Base-by-base conservation (phyloP, 2,797 vertebrate species). In the Telmatherina bonti region DNA sequence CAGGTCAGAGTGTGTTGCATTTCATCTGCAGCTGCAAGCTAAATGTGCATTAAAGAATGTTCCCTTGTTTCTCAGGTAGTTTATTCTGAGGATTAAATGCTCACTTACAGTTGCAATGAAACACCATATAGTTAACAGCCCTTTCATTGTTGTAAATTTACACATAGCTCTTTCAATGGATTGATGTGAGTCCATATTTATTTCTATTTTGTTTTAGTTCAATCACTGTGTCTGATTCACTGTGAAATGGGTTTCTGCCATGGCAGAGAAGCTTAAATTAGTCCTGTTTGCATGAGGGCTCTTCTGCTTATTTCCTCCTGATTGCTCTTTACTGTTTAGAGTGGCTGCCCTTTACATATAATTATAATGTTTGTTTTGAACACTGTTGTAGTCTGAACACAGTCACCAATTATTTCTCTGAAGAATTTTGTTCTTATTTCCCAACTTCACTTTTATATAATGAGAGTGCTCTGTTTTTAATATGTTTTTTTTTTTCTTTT, bases 101-200 rank as follows among this genome's bases (percentile, higher is more conserved):
- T 13, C 45, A 35, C 27, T 59, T 43, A 2, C 18, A 43, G 18
- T 63, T 73, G 71, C 45, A 38, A 26, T 33, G 18, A 41, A 16
- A 57, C 67, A 72, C 18, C 62, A 64, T 43, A 70, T 65, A 69
- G 74, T 45, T 67, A 89, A 72, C 64, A 66, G 51, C 63, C 20
- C 59, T 61, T 45, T 11, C 3, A 0, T 16, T 66, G 55, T 41
- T 43, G 38, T 24, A 20, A 47, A 76, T 79, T 41, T 49, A 53
- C 59, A 58, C 63, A 81, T 80, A 77, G 63, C 64, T 70, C 78
- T 78, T 55, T 47, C 67, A 62, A 78, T 69, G 62, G 55, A 78
- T 54, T 2, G 51, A 29, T 57, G 56, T 2, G 6, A 41, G 5
- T 69, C 53, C 81, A 78, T 55, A 33, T 82, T 79, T 60, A 81